These are phyloP conservation scores for Salticus scenicus DNA, from an alignment of 2,888 invertebrate genomes.

Conservation along the genomic window DNA sequence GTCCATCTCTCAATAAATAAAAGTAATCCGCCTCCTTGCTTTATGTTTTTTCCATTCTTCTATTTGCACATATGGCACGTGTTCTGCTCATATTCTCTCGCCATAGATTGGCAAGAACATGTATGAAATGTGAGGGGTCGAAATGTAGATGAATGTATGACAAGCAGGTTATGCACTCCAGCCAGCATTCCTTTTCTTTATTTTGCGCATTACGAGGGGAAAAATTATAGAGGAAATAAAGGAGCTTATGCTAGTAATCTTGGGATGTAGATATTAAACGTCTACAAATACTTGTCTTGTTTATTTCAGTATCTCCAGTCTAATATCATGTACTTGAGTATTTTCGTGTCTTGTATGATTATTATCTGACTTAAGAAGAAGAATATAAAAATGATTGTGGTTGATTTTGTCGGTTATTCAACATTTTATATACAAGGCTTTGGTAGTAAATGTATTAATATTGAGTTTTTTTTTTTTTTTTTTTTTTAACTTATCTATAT, in stretches of 20 bases:
- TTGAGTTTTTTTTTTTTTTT: too few relatives aligned
- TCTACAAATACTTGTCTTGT: neutral
- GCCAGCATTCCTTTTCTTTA: neutral
- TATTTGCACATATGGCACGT: neutral
- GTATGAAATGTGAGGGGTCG: conserved; percentile 12
- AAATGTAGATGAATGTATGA: neutral
- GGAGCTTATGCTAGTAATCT: neutral
- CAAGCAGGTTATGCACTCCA: neutral
- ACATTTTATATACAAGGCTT: too few relatives aligned
- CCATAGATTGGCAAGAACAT: conserved; percentile 12
- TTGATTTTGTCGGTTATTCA: too few relatives aligned
- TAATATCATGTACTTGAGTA: too few relatives aligned
- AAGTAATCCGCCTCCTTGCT: conserved; percentile 32
- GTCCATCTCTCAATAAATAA: conserved; percentile 37
- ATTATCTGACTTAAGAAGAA: too few relatives aligned
- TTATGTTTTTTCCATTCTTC: neutral
- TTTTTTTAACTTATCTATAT: too few relatives aligned
- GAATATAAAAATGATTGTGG: too few relatives aligned
- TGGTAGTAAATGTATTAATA: too few relatives aligned
- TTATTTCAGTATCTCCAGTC: too few relatives aligned
- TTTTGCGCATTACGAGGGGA: too few relatives aligned
- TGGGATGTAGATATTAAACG: neutral
- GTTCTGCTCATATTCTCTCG: neutral
- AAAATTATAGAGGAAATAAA: neutral
- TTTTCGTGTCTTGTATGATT: too few relatives aligned